Base-by-base conservation (phyloP, 23 tunicate genomes). In the Clavelina lepadiformis region DNA sequence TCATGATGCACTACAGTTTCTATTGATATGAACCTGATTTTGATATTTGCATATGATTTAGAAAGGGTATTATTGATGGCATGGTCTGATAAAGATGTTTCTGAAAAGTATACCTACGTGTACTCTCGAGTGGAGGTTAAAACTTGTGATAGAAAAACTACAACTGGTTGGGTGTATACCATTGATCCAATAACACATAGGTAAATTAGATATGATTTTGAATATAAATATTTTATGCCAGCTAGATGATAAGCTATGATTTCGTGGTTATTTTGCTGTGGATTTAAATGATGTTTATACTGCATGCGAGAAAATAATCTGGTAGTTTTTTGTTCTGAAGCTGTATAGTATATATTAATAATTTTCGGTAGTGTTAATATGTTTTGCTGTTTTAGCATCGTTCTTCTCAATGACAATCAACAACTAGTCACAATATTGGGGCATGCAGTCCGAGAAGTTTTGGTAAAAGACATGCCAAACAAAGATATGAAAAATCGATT, bases 101-200 rank as follows among this genome's bases (percentile, higher is more conserved):
- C n/a, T n/a, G n/a, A n/a, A n/a, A n/a, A n/a, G n/a, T n/a, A n/a
- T n/a, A n/a, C n/a, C n/a, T n/a, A n/a, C n/a, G n/a, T n/a, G n/a
- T n/a, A n/a, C n/a, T n/a, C n/a, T n/a, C n/a, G n/a, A 65, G 74
- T 76, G 3, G 31, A 71, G 22, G 65, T 76, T 22, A 21, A 18
- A 23, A 54, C 52, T 15, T 44, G 0, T 29, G 82, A 54, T 18
- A 34, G 33, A 29, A 51, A 1, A 36, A 50, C 33, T 28, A 24
- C 51, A 31, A 55, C 66, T 38, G 82, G 82, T 28, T 76, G 82
- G 82, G 64, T 76, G 24, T 76, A 65, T 29, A 76, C 82, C 19
- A 54, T 76, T 20, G 82, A 76, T 34, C 82, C 82, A 3, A 25
- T 76, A 20, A 65, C 74, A 15, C 23, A 54, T 23, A 76, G 50